phyloP scores from a whole-genome alignment of 37 sponge, comb jelly and placozoan genomes.

The Aplysina aerophoba region DNA sequence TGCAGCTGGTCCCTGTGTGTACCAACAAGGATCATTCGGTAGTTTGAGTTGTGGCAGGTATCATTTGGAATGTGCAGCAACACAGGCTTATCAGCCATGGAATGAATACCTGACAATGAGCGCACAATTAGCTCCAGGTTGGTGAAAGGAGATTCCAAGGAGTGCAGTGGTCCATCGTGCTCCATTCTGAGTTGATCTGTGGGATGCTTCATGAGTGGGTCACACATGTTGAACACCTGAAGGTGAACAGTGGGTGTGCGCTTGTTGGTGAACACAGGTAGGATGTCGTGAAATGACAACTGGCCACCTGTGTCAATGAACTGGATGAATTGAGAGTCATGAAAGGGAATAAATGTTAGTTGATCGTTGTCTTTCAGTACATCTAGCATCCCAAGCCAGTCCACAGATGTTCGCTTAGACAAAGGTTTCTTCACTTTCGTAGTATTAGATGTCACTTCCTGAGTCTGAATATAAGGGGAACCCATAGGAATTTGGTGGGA shows the following conservation, averaged over 20 bases:
- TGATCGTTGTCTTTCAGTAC: too few species aligned
- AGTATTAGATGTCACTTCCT: too few species aligned
- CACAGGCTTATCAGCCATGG: not conserved
- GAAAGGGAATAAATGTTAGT: too few species aligned
- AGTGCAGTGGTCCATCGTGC: not conserved
- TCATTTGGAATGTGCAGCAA: not conserved
- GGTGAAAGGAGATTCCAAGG: not conserved
- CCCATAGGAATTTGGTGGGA: too few species aligned
- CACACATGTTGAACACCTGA: slow-evolving; percentile 10
- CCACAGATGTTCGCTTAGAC: too few species aligned
- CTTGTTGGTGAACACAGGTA: not conserved
- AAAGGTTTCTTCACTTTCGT: too few species aligned
- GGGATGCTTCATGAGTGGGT: not conserved
- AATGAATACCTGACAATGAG: not conserved
- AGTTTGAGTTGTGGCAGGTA: not conserved
- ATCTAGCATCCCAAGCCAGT: too few species aligned
- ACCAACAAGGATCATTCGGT: not conserved
- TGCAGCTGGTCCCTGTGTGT: slow-evolving; percentile 6
- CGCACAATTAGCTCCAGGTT: not conserved
- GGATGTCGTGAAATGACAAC: slow-evolving; percentile 12
- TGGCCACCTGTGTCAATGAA: slow-evolving; percentile 14
- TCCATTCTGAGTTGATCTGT: not conserved
- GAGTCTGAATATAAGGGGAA: too few species aligned
- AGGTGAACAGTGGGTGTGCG: slow-evolving; percentile 21
- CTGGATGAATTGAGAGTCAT: not conserved